Conservation (phyloP, 2,888 invertebrate genomes). For the Xylota segnis region DNA sequence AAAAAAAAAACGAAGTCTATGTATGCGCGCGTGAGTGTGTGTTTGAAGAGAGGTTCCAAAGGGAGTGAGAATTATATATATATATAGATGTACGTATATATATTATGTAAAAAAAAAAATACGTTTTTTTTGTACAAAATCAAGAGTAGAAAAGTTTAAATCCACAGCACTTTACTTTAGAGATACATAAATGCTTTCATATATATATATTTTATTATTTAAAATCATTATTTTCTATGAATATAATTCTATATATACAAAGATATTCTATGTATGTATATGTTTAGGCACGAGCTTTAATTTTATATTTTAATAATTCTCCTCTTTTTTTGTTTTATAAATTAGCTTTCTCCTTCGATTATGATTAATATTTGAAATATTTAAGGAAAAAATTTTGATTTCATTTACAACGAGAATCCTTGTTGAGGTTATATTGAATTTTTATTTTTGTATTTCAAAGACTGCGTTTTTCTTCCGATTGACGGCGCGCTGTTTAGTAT, state of each 20-base stretch:
- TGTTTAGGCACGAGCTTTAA: slow-evolving; percentile 65
- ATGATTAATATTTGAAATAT: slow-evolving; percentile 61
- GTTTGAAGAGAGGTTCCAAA: slow-evolving; percentile 54
- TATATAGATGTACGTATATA: not conserved
- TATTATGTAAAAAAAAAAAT: not conserved
- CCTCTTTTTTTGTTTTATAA: slow-evolving; percentile 43
- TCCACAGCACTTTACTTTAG: slow-evolving; percentile 50
- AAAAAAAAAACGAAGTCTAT: not conserved
- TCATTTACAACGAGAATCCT: slow-evolving; percentile 18
- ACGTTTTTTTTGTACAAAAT: slow-evolving; percentile 47
- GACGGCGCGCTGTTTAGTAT: slow-evolving; percentile 55
- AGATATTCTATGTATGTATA: slow-evolving; percentile 57
- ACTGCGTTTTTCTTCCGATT: slow-evolving; percentile 78
- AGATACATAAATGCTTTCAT: slow-evolving; percentile 50
- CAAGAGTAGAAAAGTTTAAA: slow-evolving; percentile 47
- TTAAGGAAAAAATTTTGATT: slow-evolving; percentile 51
- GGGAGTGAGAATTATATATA: slow-evolving; percentile 16
- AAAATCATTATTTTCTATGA: slow-evolving; percentile 43
- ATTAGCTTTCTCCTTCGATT: slow-evolving; percentile 52
- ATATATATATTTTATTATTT: slow-evolving; percentile 26
- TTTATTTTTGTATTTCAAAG: slow-evolving; percentile 48
- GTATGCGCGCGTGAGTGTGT: too few species aligned
- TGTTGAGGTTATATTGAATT: slow-evolving; percentile 52
- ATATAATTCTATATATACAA: slow-evolving; percentile 55
- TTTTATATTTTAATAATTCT: slow-evolving; percentile 16